Percentiles rank a stretch among this genome's conserved stretches.
phyloP scores from a whole-genome alignment of 2,888 invertebrate species.

The Camponotus fellah region DNA sequence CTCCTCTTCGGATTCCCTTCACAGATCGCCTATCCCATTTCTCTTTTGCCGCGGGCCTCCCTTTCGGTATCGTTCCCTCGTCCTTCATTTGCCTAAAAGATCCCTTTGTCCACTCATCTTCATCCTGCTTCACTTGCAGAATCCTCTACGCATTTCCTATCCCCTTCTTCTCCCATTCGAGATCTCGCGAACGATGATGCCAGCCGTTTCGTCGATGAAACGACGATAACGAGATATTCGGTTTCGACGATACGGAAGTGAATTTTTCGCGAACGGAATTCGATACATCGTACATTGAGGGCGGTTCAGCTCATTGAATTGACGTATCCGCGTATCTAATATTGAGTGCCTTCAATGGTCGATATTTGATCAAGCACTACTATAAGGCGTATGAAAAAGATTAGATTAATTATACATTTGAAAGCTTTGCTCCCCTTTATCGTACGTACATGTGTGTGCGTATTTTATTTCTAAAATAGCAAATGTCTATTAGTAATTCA shows the following conservation, averaged over 20 bases:
- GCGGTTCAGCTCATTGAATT: constrained; percentile 54
- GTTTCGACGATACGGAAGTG: constrained; percentile 55
- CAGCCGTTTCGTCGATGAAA: constrained; percentile 53
- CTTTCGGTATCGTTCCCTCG: constrained; percentile 70
- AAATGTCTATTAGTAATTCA: not conserved
- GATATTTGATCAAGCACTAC: constrained; percentile 49
- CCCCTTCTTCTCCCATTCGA: constrained; percentile 17
- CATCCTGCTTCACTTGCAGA: constrained; percentile 69
- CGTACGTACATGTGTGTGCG: no score
- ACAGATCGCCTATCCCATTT: constrained; percentile 72
- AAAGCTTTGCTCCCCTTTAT: not conserved
- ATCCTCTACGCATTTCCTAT: constrained; percentile 51
- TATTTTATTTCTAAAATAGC: not conserved
- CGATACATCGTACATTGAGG: constrained; percentile 49
- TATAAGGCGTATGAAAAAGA: constrained; percentile 7
- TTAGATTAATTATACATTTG: constrained; percentile 35
- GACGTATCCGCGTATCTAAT: constrained; percentile 52
- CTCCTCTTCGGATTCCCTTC: constrained; percentile 38
- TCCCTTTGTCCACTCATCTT: constrained; percentile 77
- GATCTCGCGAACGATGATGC: constrained; percentile 48
- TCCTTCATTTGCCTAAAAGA: constrained; percentile 78
- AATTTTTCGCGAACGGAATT: constrained; percentile 55
- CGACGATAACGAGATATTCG: constrained; percentile 57
- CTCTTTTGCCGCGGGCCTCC: constrained; percentile 71
- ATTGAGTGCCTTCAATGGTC: constrained; percentile 38